Base-by-base conservation (phyloP, 1,140 invertebrate species). In the Calephelis virginiensis region DNA sequence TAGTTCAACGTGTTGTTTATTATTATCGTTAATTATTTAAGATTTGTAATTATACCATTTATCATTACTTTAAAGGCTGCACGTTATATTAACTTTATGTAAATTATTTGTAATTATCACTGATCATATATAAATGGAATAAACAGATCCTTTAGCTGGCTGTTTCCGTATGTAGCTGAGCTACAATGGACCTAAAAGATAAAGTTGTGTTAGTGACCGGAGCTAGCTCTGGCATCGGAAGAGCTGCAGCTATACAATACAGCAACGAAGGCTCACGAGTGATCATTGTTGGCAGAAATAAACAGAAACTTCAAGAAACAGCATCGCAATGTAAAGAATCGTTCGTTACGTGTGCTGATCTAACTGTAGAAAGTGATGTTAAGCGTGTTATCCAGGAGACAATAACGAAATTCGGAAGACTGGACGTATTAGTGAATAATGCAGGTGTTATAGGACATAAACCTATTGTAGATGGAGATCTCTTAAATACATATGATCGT, bases 181-280 rank as follows among this genome's bases (percentile, higher is more conserved):
- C 8, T 43, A 43, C 40, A 6, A 43, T 43, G 40, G 8, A 43
- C 40, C 1, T 43, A 43, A 43, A 43, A 43, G 40, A 77, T 64
- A 76, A 77, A 75, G 75, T 81, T 5, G 73, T 81, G 5, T 8
- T 80, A 12, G 67, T 83, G 5, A 78, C 81, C 12, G 79, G 75
- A 61, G 77, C 76, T 43, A 43, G 40, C 8, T 43, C 40, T 6
- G 40, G 40, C 8, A 43, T 43, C 8, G 40, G 40, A 43, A 70
- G 72, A 66, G 67, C 73, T 8, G 76, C 73, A 13, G 71, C 77
- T 13, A 17, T 75, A 11, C 59, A 68, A 53, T 79, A 82, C 48
- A 70, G 76, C 10, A 77, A 74, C 74, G 45, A 65, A 43, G 73
- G 73, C 7, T 76, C 76, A 61, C 77, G 61, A 70, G 13, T 82